Evolutionary conservation across 2,888 invertebrate genomes (phyloP).

Genomic region (Belgica antarctica): DNA sequence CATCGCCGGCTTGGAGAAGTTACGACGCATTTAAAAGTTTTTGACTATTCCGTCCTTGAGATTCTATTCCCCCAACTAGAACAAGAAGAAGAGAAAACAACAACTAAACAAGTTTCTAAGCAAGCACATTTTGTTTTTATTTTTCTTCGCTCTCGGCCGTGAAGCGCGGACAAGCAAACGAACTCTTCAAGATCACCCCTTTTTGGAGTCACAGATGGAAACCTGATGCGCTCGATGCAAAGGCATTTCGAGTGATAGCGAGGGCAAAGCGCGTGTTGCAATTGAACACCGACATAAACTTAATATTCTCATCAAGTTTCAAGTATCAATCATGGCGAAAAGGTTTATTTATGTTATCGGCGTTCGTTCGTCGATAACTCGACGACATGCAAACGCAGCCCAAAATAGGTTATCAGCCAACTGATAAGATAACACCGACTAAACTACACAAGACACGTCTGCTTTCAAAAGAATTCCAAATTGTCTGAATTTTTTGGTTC

Average conservation of each 20-base stretch:
- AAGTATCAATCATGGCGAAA: too few relatives aligned
- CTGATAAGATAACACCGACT: slow-evolving; percentile 4
- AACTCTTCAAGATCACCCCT: slow-evolving; percentile 32
- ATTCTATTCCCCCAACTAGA: slow-evolving; percentile 16
- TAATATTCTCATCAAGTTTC: too few relatives aligned
- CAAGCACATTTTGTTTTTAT: not conserved
- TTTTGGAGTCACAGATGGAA: not conserved
- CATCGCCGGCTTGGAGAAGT: not conserved
- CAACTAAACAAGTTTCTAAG: slow-evolving; percentile 20
- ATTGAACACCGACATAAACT: too few relatives aligned
- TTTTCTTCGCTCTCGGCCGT: slow-evolving; percentile 2
- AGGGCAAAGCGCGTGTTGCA: too few relatives aligned
- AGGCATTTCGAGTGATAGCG: too few relatives aligned
- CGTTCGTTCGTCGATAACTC: not conserved
- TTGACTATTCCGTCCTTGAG: slow-evolving; percentile 39
- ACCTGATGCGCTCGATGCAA: too few relatives aligned
- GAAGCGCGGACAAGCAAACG: slow-evolving; percentile 16
- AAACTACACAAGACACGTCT: too few relatives aligned
- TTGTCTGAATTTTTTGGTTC: not conserved
- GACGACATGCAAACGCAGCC: not conserved
- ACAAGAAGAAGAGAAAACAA: not conserved
- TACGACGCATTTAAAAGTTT: slow-evolving; percentile 38
- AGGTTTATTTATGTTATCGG: not conserved
- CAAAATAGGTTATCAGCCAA: not conserved
- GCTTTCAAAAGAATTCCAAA: too few relatives aligned